phyloP scores from a whole-genome alignment of 2,888 invertebrate species.

The Criorhina ranunculi region DNA sequence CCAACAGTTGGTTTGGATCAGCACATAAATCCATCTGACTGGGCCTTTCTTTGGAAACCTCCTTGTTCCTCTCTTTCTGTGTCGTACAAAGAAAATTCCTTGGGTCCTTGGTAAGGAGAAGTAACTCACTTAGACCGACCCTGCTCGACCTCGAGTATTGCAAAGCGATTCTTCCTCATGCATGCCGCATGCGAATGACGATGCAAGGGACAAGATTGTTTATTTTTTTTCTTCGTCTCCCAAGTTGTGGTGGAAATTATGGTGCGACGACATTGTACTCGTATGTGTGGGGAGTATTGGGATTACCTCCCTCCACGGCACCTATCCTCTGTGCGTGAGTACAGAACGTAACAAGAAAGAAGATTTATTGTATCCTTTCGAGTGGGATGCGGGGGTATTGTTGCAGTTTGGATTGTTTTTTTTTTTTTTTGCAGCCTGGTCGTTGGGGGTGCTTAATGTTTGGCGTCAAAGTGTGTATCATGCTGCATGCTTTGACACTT shows the following conservation, averaged over 20 bases:
- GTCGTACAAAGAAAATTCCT: conserved; percentile 70
- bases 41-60: conserved; percentile 18
- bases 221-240: conserved; percentile 13
- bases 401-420: conserved; percentile 20
- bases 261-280: conserved; percentile 28
- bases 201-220: conserved; percentile 41
- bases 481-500: conserved; percentile 67
- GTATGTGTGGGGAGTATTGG: background rate
- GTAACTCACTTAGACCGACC: conserved; percentile 55
- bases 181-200: conserved; percentile 25
- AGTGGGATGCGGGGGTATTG: conserved; percentile 14
- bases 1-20: conserved; percentile 59
- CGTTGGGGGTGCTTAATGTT: background rate
- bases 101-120: conserved; percentile 51
- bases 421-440: background rate
- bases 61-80: conserved; percentile 31
- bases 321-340: conserved; percentile 24
- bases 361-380: conserved; percentile 72
- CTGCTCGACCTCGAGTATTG: conserved; percentile 58
- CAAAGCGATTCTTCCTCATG: conserved; percentile 3
- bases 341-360: conserved; percentile 58
- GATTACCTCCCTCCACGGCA: conserved; percentile 4
- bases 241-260: conserved; percentile 30
- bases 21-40: conserved; percentile 68
- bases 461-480: conserved; percentile 60